Percentiles rank a stretch among this genome's conserved stretches.
These are phyloP conservation scores for Tachysurus fulvidraco DNA, from an alignment of 2,113 vertebrate genomes.

Conservation along the genomic window DNA sequence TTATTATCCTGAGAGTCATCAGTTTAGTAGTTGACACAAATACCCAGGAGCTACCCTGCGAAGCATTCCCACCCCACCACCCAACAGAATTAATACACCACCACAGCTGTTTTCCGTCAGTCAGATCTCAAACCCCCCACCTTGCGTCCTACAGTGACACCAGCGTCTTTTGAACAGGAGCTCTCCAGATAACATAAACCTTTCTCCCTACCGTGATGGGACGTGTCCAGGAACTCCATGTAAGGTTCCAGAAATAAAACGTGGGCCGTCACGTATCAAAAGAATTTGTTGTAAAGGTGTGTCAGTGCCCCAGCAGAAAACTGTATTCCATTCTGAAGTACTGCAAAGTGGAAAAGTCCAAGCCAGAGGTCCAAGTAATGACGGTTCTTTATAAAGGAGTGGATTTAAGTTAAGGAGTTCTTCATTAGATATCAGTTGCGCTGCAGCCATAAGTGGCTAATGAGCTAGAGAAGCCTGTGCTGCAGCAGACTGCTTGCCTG, in stretches of 20 bases:
- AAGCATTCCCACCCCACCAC: constrained; percentile 36
- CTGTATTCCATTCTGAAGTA: constrained; percentile 60
- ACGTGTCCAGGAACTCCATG: constrained; percentile 63
- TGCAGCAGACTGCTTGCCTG: constrained; percentile 70
- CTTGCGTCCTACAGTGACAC: constrained; percentile 59
- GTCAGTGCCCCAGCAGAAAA: constrained; percentile 57
- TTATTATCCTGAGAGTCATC: constrained; percentile 69
- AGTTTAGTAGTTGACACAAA: constrained; percentile 71
- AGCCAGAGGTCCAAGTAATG: constrained; percentile 14
- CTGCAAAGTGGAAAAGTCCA: constrained; percentile 52
- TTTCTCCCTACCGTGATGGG: constrained; percentile 48
- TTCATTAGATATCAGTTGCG: constrained; percentile 67
- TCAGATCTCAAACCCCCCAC: constrained; percentile 54
- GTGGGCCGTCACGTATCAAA: constrained; percentile 31
- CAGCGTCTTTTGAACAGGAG: constrained; percentile 49
- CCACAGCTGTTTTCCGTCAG: constrained; percentile 68
- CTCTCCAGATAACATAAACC: constrained; percentile 50
- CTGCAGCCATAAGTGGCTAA: constrained; percentile 73
- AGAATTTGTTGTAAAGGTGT: constrained; percentile 33
- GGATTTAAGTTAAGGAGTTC: constrained; percentile 69
- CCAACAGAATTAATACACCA: constrained; percentile 65
- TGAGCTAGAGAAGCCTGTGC: constrained; percentile 70
- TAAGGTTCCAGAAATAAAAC: constrained; percentile 60
- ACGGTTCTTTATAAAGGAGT: constrained; percentile 51
- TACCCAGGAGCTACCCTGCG: constrained; percentile 58